Conservation (phyloP, 2,888 invertebrate species). For the Altica lythri region DNA sequence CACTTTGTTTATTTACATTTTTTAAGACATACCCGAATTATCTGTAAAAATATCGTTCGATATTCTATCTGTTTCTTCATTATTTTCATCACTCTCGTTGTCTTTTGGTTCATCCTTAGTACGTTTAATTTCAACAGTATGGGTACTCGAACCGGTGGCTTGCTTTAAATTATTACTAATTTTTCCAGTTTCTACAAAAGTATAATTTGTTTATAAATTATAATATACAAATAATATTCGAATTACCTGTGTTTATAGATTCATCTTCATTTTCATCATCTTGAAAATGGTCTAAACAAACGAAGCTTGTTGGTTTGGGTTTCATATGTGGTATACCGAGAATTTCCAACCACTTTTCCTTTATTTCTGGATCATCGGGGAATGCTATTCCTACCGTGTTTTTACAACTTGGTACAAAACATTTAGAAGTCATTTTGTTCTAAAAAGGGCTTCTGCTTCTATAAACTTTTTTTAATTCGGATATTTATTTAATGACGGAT, state of each 20-base stretch:
- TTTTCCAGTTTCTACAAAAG: slow-evolving; percentile 7
- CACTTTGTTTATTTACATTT: too few relatives aligned
- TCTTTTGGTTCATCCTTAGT: neutral
- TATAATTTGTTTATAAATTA: neutral
- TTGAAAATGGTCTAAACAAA: slow-evolving; percentile 50
- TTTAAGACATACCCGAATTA: too few relatives aligned
- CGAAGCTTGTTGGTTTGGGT: slow-evolving; percentile 40
- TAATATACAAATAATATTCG: neutral
- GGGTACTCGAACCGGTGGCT: neutral
- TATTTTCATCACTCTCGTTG: neutral
- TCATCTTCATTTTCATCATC: slow-evolving; percentile 29
- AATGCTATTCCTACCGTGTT: slow-evolving; percentile 48
- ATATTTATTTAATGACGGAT: slow-evolving; percentile 36
- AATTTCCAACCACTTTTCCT: slow-evolving; percentile 45
- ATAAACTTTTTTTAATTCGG: slow-evolving; percentile 24
- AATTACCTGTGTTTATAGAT: slow-evolving; percentile 11
- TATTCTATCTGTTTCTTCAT: slow-evolving; percentile 7
- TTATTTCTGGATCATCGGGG: slow-evolving; percentile 44
- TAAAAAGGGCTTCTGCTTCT: too few relatives aligned
- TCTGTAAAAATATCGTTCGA: too few relatives aligned
- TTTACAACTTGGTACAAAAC: slow-evolving; percentile 51
- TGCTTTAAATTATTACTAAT: slow-evolving; percentile 9
- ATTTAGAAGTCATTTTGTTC: slow-evolving; percentile 37
- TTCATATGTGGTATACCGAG: slow-evolving; percentile 39
- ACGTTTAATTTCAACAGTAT: neutral